phyloP scores from a whole-genome alignment of 2,797 vertebrate species.

The Apogon hyalosoma region DNA sequence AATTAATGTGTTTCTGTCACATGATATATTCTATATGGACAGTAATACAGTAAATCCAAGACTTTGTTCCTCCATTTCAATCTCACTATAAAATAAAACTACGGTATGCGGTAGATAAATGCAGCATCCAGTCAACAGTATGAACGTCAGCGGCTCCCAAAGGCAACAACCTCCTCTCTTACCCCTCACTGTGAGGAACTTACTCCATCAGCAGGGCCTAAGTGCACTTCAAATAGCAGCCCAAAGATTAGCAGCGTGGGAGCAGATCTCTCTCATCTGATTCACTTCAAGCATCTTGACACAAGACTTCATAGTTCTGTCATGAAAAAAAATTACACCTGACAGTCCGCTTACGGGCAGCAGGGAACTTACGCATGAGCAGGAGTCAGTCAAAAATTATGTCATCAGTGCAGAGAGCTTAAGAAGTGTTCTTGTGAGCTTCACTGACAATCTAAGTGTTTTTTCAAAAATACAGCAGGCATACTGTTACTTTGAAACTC shows the following conservation, averaged over 20 bases:
- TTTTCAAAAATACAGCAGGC: background rate
- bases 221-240: slow-evolving; percentile 73
- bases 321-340: slow-evolving; percentile 69
- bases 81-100: slow-evolving; percentile 24
- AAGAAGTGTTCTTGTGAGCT: slow-evolving; percentile 26
- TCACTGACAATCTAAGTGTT: slow-evolving; percentile 30
- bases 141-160: slow-evolving; percentile 49
- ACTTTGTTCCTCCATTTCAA: slow-evolving; percentile 28
- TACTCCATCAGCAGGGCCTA: slow-evolving; percentile 67
- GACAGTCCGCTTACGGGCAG: slow-evolving; percentile 63
- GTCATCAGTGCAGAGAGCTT: slow-evolving; percentile 36
- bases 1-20: background rate
- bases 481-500: background rate
- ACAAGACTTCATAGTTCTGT: slow-evolving; percentile 67
- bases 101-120: slow-evolving; percentile 28
- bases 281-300: slow-evolving; percentile 71
- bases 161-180: slow-evolving; percentile 53
- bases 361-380: slow-evolving; percentile 28
- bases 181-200: slow-evolving; percentile 53
- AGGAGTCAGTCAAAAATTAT: slow-evolving; percentile 53
- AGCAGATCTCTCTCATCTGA: slow-evolving; percentile 60
- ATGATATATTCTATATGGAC: background rate
- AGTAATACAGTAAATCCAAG: background rate
- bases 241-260: slow-evolving; percentile 62
- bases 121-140: slow-evolving; percentile 36